Percentiles rank a stretch among this genome's conserved stretches.
Conservation (phyloP, 1,140 invertebrate genomes). For the Paramacrobiotus metropolitanus region DNA sequence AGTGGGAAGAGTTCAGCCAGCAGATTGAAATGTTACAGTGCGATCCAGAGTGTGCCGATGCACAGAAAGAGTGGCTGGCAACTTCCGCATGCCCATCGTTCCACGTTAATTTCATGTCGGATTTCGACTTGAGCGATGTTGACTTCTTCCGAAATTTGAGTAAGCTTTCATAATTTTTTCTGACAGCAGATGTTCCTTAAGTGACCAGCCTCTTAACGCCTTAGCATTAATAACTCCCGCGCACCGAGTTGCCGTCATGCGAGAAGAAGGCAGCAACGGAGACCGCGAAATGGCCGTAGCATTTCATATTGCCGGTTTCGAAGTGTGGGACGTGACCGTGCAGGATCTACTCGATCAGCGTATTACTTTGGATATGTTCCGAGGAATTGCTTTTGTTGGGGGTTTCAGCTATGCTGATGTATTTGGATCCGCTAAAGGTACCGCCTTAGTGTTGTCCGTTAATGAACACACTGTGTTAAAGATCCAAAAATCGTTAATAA, state of each 20-base stretch:
- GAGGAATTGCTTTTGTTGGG: constrained; percentile 76
- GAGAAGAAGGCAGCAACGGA: constrained; percentile 91
- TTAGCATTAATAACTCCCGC: no score
- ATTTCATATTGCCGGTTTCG: constrained; percentile 67
- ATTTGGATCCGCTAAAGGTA: constrained; percentile 75
- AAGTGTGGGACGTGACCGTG: constrained; percentile 71
- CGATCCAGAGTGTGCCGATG: constrained; percentile 44
- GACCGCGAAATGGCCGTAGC: constrained; percentile 92
- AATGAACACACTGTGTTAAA: no score
- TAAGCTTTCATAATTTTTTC: no score
- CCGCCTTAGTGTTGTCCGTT: no score
- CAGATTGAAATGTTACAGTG: constrained; percentile 56
- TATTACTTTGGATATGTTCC: constrained; percentile 48
- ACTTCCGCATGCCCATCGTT: constrained; percentile 19
- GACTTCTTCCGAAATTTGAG: background rate
- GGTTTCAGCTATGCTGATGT: constrained; percentile 97
- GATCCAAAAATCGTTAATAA: no score
- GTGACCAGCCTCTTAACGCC: no score
- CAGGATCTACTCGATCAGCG: constrained; percentile 48
- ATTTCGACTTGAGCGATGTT: constrained; percentile 14
- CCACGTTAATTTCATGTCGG: constrained; percentile 42
- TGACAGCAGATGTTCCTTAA: no score
- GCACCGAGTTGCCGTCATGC: constrained; percentile 64
- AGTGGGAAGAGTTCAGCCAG: constrained; percentile 90
- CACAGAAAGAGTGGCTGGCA: constrained; percentile 30